Conservation (phyloP, 2,888 invertebrate species). For the Phengaris alcon region DNA sequence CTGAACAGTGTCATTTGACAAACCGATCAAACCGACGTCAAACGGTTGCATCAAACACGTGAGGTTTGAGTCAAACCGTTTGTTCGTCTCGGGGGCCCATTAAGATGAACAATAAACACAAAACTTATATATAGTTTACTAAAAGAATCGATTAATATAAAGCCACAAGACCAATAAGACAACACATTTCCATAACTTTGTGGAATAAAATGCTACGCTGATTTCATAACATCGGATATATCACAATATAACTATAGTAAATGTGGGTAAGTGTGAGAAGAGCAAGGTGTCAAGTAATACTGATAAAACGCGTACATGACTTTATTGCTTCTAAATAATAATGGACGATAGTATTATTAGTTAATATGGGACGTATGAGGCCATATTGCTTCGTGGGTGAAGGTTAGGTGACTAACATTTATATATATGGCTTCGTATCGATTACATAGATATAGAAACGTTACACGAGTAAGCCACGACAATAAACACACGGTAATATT, state of each 20-base stretch:
- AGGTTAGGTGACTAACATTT: constrained; percentile 8
- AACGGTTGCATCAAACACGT: no score
- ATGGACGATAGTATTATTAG: neutral
- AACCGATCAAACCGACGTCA: no score
- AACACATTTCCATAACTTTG: constrained; percentile 49
- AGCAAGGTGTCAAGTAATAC: constrained; percentile 20
- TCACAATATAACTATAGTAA: constrained; percentile 39
- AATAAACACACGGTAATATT: constrained; percentile 52
- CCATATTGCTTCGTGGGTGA: constrained; percentile 9
- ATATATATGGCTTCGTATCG: constrained; percentile 9
- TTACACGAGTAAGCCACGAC: constrained; percentile 62
- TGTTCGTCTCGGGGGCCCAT: no score
- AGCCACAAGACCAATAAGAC: constrained; percentile 21
- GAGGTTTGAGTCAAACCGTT: no score
- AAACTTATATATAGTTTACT: constrained; percentile 26
- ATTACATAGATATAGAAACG: constrained; percentile 32
- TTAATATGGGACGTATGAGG: constrained; percentile 24
- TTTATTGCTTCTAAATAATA: constrained; percentile 27
- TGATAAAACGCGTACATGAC: constrained; percentile 15
- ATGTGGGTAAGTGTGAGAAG: constrained; percentile 7
- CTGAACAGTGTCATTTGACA: no score
- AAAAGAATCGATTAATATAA: constrained; percentile 27
- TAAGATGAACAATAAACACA: constrained; percentile 28
- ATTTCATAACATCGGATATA: constrained; percentile 34
- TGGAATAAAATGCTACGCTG: constrained; percentile 52